phyloP scores from a whole-genome alignment of 2,797 vertebrate genomes.

The Myripristis murdjan region DNA sequence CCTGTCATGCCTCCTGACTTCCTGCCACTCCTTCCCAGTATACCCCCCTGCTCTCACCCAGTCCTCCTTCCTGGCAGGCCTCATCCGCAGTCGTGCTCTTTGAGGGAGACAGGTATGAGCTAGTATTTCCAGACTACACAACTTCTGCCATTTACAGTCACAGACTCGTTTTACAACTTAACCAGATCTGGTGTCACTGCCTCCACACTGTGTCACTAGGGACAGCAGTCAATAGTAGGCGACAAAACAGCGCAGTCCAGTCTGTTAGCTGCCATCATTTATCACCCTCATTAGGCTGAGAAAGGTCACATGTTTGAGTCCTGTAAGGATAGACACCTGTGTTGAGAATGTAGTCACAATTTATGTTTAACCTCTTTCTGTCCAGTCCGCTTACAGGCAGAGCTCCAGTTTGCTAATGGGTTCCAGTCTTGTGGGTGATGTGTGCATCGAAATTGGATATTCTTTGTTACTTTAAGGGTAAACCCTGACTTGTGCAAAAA shows the following conservation, averaged over 20 bases:
- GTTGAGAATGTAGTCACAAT: slow-evolving; percentile 28
- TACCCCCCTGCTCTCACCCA: not conserved
- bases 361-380: slow-evolving; percentile 31
- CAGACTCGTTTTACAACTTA: slow-evolving; percentile 73
- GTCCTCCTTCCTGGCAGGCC: slow-evolving; percentile 1
- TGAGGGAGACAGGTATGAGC: slow-evolving; percentile 52
- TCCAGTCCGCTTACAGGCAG: slow-evolving; percentile 22
- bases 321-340: slow-evolving; percentile 31
- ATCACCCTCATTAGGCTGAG: slow-evolving; percentile 51
- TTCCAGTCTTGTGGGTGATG: slow-evolving; percentile 13
- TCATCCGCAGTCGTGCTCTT: slow-evolving; percentile 25
- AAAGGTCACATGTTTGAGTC: slow-evolving; percentile 54
- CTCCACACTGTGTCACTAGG: slow-evolving; percentile 57
- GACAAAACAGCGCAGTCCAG: slow-evolving; percentile 59
- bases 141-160: slow-evolving; percentile 68
- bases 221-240: slow-evolving; percentile 51
- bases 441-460: slow-evolving; percentile 14
- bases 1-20: too few relatives aligned
- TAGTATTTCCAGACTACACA: slow-evolving; percentile 68
- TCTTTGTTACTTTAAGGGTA: not conserved
- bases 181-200: slow-evolving; percentile 74
- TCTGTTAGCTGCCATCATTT: slow-evolving; percentile 44
- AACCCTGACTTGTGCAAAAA: not conserved
- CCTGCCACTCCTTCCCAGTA: not conserved
- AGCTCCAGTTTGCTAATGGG: slow-evolving; percentile 11